phyloP scores from a whole-genome alignment of 2,888 invertebrate genomes.

The Ophioninae sp. region DNA sequence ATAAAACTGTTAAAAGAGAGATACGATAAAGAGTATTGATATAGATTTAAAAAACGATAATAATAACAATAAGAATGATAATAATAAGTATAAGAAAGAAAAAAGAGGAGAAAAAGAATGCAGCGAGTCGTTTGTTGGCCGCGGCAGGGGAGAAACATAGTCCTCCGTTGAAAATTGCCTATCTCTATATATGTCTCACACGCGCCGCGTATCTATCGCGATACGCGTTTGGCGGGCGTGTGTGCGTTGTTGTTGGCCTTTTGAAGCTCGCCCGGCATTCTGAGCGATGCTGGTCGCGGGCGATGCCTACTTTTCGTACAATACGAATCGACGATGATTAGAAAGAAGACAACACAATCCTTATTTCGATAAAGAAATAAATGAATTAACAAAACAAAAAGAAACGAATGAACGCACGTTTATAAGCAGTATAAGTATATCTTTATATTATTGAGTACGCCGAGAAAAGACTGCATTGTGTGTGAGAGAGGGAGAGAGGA shows the following conservation, averaged over 20 bases:
- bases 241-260: slow-evolving; percentile 64
- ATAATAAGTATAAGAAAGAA: slow-evolving; percentile 7
- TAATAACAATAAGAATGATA: slow-evolving; percentile 15
- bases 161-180: slow-evolving; percentile 50
- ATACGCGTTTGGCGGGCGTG: slow-evolving; percentile 65
- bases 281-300: slow-evolving; percentile 62
- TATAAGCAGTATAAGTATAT: slow-evolving; percentile 59
- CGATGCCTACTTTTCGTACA: slow-evolving; percentile 46
- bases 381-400: slow-evolving; percentile 9
- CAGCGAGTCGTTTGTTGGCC: slow-evolving; percentile 39
- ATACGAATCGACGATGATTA: neutral
- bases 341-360: slow-evolving; percentile 32
- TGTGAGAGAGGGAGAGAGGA: slow-evolving; percentile 32
- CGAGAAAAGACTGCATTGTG: slow-evolving; percentile 68
- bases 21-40: slow-evolving; percentile 51
- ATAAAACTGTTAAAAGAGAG: slow-evolving; percentile 45
- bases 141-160: slow-evolving; percentile 38
- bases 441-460: slow-evolving; percentile 61
- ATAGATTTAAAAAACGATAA: slow-evolving; percentile 22
- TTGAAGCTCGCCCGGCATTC: slow-evolving; percentile 64
- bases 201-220: slow-evolving; percentile 66
- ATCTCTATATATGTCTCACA: slow-evolving; percentile 60
- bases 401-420: slow-evolving; percentile 2
- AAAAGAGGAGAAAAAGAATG: slow-evolving; percentile 2
- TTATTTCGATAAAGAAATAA: slow-evolving; percentile 39